Conservation (phyloP, 1,140 invertebrate genomes). For the Aphelenchoides fujianensis region DNA sequence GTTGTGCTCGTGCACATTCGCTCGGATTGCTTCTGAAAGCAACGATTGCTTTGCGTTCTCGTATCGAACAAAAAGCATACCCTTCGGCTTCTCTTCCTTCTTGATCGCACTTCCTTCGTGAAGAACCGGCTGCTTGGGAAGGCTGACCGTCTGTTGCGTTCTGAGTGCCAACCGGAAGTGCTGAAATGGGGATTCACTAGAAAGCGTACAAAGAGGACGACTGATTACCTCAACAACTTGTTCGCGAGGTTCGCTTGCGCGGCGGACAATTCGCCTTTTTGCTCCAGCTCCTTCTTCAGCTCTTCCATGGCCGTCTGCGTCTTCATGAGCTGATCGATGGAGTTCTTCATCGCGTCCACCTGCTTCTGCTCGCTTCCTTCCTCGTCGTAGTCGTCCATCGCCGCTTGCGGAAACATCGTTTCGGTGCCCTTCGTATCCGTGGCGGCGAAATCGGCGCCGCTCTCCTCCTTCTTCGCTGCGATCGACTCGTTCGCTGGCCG, state of each 20-base stretch:
- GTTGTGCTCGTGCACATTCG: too few species aligned
- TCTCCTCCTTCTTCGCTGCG: too few species aligned
- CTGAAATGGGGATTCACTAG: neutral
- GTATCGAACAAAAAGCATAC: too few species aligned
- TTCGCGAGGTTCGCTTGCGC: slow-evolving; percentile 22
- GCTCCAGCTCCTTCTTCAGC: neutral
- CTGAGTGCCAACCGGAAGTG: neutral
- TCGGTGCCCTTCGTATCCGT: neutral
- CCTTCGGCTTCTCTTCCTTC: neutral
- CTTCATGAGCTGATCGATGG: slow-evolving; percentile 3
- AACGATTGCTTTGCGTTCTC: too few species aligned
- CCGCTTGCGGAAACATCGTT: neutral
- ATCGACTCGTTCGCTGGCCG: too few species aligned
- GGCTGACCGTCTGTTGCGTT: neutral
- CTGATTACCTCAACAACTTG: slow-evolving; percentile 28
- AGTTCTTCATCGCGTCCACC: slow-evolving; percentile 4
- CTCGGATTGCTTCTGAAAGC: too few species aligned
- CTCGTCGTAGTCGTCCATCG: neutral
- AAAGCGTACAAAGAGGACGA: neutral
- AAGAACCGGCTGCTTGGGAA: too few species aligned
- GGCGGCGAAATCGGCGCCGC: neutral
- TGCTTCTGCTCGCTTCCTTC: neutral
- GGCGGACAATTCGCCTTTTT: slow-evolving; percentile 2
- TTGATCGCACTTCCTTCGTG: too few species aligned
- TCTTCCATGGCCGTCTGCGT: slow-evolving; percentile 3